Conservation (phyloP, 1,140 invertebrate species). For the Drosophila prosaltans region DNA sequence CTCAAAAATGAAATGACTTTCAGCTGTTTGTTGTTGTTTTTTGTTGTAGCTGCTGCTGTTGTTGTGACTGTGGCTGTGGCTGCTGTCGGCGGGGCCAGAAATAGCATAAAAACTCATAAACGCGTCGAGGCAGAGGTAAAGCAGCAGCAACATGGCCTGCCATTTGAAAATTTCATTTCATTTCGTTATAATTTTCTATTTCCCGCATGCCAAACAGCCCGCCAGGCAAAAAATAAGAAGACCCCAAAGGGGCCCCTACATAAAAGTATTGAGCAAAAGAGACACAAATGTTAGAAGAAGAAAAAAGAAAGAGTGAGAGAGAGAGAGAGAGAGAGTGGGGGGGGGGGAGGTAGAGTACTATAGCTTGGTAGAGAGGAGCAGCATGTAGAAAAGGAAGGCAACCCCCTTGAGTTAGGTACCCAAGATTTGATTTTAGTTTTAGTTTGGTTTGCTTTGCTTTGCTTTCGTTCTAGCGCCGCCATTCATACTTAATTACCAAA, state of each 20-base stretch:
- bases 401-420: conserved; percentile 43
- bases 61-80: conserved; percentile 39
- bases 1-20: conserved; percentile 61
- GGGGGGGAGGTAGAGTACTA: too few species aligned
- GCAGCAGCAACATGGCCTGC: conserved; percentile 72
- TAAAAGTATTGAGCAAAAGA: conserved; percentile 11
- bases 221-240: conserved; percentile 35
- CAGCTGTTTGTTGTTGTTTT: conserved; percentile 57
- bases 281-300: background rate
- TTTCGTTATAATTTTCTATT: conserved; percentile 80
- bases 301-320: background rate
- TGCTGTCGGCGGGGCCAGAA: conserved; percentile 72
- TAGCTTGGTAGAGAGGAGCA: too few species aligned
- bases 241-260: conserved; percentile 52
- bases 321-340: background rate
- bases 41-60: conserved; percentile 23
- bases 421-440: conserved; percentile 46
- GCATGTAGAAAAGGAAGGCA: conserved; percentile 11
- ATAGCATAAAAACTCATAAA: conserved; percentile 80
- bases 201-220: conserved; percentile 78
- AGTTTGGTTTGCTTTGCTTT: conserved; percentile 31
- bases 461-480: conserved; percentile 69
- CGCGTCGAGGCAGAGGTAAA: conserved; percentile 55
- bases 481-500: conserved; percentile 79
- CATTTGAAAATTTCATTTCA: conserved; percentile 77